phyloP scores from a whole-genome alignment of 2,797 vertebrate genomes.

The Otolemur crassicaudatus region DNA sequence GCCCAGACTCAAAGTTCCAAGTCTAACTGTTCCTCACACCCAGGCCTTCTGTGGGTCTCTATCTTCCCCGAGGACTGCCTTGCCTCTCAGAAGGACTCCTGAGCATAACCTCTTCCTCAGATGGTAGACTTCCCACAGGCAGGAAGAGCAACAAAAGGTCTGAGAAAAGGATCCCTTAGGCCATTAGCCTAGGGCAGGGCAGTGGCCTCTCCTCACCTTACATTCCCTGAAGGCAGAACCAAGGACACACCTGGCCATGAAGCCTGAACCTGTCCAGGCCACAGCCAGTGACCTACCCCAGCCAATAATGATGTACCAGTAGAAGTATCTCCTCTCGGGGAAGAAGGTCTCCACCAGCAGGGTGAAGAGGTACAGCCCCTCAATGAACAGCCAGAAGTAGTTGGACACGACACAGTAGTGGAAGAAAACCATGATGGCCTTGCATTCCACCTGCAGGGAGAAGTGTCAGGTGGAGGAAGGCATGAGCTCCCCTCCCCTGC shows the following conservation, averaged over 20 bases:
- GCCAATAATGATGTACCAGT: slow-evolving; percentile 98
- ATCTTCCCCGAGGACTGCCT: neutral
- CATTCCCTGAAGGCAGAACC: accelerated
- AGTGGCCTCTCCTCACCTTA: neutral
- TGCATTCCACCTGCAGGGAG: slow-evolving; percentile 93
- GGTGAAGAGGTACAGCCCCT: slow-evolving; percentile 98
- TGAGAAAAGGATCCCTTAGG: neutral
- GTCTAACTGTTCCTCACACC: neutral
- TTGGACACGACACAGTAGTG: slow-evolving; percentile 99
- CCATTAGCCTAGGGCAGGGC: too few species aligned
- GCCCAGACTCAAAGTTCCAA: neutral
- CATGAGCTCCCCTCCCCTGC: neutral
- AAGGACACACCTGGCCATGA: neutral
- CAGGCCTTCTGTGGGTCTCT: too few species aligned
- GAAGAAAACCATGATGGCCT: slow-evolving; percentile 98
- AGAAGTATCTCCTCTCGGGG: slow-evolving; percentile 97
- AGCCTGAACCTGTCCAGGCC: neutral
- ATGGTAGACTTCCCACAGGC: neutral
- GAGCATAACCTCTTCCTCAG: neutral
- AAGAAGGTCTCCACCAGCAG: slow-evolving; percentile 98
- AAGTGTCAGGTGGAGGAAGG: accelerated
- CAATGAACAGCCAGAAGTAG: slow-evolving; percentile 99
- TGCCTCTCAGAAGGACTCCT: neutral
- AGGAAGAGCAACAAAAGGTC: neutral
- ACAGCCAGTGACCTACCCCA: slow-evolving; percentile 92